Evolutionary conservation across 92 coral and sea anemone species (phyloP).

Genomic region (Pocillopora meandrina): DNA sequence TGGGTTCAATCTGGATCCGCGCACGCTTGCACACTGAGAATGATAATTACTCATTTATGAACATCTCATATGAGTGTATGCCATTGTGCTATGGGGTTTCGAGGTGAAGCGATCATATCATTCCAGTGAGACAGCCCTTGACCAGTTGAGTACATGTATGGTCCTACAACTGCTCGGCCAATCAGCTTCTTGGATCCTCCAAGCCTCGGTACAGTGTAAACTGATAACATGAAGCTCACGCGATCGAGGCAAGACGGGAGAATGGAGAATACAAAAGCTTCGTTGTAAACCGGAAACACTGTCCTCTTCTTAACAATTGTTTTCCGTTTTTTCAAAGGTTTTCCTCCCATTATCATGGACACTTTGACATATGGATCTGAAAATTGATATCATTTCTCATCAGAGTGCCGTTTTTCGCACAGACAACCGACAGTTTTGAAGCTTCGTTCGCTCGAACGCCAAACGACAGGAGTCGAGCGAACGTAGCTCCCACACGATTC

Average conservation of each 20-base stretch:
- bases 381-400: not conserved
- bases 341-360: slow-evolving; percentile 88
- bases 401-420: too few species aligned
- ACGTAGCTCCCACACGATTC: too few species aligned
- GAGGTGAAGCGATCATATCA: slow-evolving; percentile 83
- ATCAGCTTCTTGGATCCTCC: slow-evolving; percentile 82
- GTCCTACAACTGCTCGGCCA: slow-evolving; percentile 91
- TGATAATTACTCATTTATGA: not conserved
- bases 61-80: slow-evolving; percentile 72
- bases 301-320: slow-evolving; percentile 59
- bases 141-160: slow-evolving; percentile 90
- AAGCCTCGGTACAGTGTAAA: slow-evolving; percentile 64
- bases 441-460: too few species aligned
- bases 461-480: too few species aligned
- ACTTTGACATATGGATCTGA: slow-evolving; percentile 90
- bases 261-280: slow-evolving; percentile 86
- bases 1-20: too few species aligned
- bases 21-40: too few species aligned
- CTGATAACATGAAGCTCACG: slow-evolving; percentile 84
- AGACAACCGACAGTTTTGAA: too few species aligned
- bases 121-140: slow-evolving; percentile 95
- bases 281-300: slow-evolving; percentile 75
- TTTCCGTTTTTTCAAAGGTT: slow-evolving; percentile 75
- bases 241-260: slow-evolving; percentile 74
- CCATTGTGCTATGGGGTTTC: slow-evolving; percentile 92